Evolutionary conservation across 2,888 invertebrate genomes (phyloP).

Genomic region (Chironomus riparius): DNA sequence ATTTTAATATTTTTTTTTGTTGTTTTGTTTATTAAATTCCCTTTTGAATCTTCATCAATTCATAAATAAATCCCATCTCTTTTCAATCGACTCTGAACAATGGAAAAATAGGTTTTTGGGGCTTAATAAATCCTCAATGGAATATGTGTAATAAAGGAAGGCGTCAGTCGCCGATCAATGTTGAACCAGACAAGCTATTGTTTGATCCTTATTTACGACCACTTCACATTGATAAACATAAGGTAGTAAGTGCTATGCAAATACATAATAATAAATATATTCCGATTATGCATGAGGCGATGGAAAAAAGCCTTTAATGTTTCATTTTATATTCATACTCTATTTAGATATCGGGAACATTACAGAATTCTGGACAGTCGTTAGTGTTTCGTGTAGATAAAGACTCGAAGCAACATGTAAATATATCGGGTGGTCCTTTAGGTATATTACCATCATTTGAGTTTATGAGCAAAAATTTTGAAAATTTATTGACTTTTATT

Average conservation of each 20-base stretch:
- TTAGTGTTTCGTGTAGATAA: slow-evolving; percentile 85
- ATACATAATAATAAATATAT: not conserved
- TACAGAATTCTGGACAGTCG: slow-evolving; percentile 91
- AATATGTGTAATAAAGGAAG: slow-evolving; percentile 93
- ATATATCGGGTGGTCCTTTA: slow-evolving; percentile 92
- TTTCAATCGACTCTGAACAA: not conserved
- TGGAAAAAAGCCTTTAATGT: not conserved
- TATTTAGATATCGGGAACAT: slow-evolving; percentile 69
- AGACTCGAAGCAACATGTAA: slow-evolving; percentile 82
- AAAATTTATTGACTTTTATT: too few species aligned
- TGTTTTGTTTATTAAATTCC: too few species aligned
- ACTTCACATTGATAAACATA: slow-evolving; percentile 85
- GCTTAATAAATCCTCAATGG: slow-evolving; percentile 96
- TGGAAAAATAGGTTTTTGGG: slow-evolving; percentile 76
- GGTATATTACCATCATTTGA: not conserved
- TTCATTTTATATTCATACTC: not conserved
- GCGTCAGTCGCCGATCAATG: slow-evolving; percentile 93
- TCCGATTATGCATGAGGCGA: too few species aligned
- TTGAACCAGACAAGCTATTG: slow-evolving; percentile 87
- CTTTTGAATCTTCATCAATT: not conserved
- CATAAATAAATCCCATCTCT: slow-evolving; percentile 29
- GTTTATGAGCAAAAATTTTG: too few species aligned
- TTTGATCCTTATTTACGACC: slow-evolving; percentile 91
- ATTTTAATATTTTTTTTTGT: not conserved
- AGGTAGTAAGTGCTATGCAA: slow-evolving; percentile 51